A percentile compares a stretch with the other conserved stretches of the same genome.
These are phyloP conservation scores for Cassiopea andromeda DNA, from an alignment of 30 jellyfish, hydroid and myxozoan species.

Conservation along the genomic window DNA sequence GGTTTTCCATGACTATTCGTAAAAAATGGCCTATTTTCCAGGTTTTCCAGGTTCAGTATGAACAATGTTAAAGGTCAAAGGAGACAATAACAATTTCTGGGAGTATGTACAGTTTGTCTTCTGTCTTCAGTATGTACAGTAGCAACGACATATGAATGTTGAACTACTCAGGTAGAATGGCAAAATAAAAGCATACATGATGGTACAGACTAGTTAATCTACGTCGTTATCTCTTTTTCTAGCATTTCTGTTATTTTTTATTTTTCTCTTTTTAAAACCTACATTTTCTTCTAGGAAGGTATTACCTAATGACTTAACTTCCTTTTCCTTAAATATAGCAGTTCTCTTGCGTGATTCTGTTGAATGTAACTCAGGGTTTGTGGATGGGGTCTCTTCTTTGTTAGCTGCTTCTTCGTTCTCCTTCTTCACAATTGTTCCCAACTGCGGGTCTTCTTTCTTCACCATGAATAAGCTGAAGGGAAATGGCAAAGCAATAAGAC, in stretches of 20 bases:
- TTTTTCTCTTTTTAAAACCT: slow-evolving; percentile 80
- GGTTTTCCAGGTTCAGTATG: too few relatives aligned
- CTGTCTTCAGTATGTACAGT: too few relatives aligned
- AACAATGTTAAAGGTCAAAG: too few relatives aligned
- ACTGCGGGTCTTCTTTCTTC: background rate
- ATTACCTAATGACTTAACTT: slow-evolving; percentile 29
- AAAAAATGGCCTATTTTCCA: too few relatives aligned
- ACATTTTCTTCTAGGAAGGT: slow-evolving; percentile 56
- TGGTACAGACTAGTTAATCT: background rate
- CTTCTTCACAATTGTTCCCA: background rate
- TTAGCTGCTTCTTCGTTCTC: slow-evolving; percentile 16
- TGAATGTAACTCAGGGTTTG: slow-evolving; percentile 45
- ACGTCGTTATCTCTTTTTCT: slow-evolving; percentile 82
- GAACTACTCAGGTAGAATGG: too few relatives aligned
- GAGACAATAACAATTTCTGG: too few relatives aligned
- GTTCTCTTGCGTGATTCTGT: slow-evolving; percentile 56
- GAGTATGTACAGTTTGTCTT: too few relatives aligned
- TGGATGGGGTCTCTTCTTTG: slow-evolving; percentile 7
- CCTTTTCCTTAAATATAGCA: slow-evolving; percentile 77
- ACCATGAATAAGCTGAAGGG: background rate
- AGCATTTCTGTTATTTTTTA: slow-evolving; percentile 52
- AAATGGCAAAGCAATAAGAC: background rate
- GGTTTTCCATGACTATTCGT: too few relatives aligned
- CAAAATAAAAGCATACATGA: too few relatives aligned
- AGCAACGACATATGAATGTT: too few relatives aligned